Percentiles rank a stretch among this genome's conserved stretches.
phyloP scores from a whole-genome alignment of 2,113 vertebrate genomes.

The Lethenteron reissneri region DNA sequence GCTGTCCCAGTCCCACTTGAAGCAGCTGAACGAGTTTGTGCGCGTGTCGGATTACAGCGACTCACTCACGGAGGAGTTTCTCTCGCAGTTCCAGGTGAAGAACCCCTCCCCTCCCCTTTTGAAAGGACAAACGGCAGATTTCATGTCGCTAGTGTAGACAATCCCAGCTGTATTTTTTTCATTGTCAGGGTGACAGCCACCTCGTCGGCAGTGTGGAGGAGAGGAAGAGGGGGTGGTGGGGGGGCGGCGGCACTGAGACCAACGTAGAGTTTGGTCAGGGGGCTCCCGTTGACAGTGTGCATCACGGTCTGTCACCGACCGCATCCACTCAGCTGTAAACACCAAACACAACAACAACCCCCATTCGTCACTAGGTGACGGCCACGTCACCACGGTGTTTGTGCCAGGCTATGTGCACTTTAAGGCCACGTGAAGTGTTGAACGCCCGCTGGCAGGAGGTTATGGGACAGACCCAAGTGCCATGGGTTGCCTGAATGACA shows the following conservation, averaged over 20 bases:
- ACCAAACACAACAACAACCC: too few species aligned
- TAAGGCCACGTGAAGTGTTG: too few species aligned
- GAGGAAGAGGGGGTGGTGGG: too few species aligned
- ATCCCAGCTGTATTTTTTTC: not conserved
- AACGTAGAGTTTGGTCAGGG: not conserved
- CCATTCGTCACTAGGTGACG: too few species aligned
- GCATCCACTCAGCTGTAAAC: too few species aligned
- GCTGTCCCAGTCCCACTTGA: slow-evolving; percentile 24
- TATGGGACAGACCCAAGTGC: too few species aligned
- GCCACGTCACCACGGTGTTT: too few species aligned
- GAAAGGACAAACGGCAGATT: not conserved
- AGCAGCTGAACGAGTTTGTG: slow-evolving; percentile 32
- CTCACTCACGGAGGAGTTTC: slow-evolving; percentile 25
- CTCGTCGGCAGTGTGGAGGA: not conserved
- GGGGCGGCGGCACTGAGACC: not conserved
- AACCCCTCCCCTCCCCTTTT: not conserved
- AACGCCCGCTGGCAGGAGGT: too few species aligned
- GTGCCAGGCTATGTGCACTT: too few species aligned
- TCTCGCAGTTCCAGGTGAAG: slow-evolving; percentile 36
- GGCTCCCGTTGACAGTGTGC: not conserved
- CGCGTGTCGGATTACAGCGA: slow-evolving; percentile 17
- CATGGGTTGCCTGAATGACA: too few species aligned
- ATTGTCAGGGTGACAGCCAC: not conserved
- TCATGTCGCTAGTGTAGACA: not conserved
- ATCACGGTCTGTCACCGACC: too few species aligned